Evolutionary conservation across 1,140 invertebrate genomes (phyloP).

Genomic region (Vanessa atalanta): DNA sequence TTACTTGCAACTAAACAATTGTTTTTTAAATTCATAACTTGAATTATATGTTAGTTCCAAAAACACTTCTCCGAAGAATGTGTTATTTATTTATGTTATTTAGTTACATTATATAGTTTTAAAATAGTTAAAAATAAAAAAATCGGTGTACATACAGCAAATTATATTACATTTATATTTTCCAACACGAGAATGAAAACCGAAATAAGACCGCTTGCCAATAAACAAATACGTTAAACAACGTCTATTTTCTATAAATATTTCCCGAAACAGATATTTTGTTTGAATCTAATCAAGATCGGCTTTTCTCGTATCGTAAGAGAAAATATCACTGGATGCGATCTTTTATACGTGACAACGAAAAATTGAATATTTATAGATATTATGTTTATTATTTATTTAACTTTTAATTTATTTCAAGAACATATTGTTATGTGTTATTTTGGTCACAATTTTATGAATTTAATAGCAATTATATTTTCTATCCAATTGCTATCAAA

Average conservation of each 20-base stretch:
- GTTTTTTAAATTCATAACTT: too few relatives aligned
- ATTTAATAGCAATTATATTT: neutral
- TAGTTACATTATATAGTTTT: too few relatives aligned
- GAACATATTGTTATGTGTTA: neutral
- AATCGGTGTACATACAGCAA: too few relatives aligned
- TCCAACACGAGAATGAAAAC: too few relatives aligned
- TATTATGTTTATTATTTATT: too few relatives aligned
- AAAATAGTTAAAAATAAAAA: too few relatives aligned
- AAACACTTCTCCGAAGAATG: too few relatives aligned
- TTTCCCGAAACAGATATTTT: slow-evolving; percentile 14
- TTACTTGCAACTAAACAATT: too few relatives aligned
- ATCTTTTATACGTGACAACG: neutral
- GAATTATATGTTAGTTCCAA: too few relatives aligned
- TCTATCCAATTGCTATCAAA: too few relatives aligned
- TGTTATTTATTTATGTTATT: too few relatives aligned
- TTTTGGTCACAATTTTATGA: neutral
- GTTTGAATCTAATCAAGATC: slow-evolving; percentile 16
- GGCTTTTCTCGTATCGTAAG: slow-evolving; percentile 19
- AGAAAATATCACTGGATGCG: slow-evolving; percentile 1
- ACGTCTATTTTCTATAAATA: neutral
- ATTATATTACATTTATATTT: too few relatives aligned
- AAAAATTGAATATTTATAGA: neutral
- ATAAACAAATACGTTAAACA: slow-evolving; percentile 2
- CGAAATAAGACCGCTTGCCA: neutral
- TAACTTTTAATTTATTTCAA: neutral